Evolutionary conservation across 2,797 vertebrate species (phyloP).

Genomic region (Gymnothorax javanicus): DNA sequence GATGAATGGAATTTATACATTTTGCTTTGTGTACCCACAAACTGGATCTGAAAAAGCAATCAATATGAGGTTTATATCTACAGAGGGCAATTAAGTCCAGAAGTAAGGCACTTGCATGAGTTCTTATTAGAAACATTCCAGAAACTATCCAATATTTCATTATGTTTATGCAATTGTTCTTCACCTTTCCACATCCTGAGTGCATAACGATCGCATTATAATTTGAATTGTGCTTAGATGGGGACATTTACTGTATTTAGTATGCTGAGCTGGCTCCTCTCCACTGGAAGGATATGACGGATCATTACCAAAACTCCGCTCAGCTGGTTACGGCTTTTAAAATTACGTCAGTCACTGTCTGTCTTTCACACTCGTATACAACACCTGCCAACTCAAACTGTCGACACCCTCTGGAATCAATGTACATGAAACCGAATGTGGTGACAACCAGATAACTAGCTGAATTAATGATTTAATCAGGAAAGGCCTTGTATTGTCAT

Average conservation of each 20-base stretch:
- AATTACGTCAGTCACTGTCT: constrained; percentile 14
- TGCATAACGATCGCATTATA: neutral
- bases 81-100: too few species aligned
- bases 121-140: neutral
- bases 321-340: neutral
- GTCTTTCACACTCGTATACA: constrained; percentile 17
- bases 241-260: neutral
- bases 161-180: neutral
- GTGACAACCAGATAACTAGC: neutral
- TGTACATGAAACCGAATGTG: constrained; percentile 5
- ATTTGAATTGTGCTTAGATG: neutral
- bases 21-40: neutral
- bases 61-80: too few species aligned
- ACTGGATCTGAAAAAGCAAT: neutral
- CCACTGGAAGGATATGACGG: neutral
- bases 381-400: constrained; percentile 8
- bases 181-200: neutral
- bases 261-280: neutral
- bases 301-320: neutral
- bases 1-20: neutral
- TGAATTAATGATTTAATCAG: neutral
- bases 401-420: constrained; percentile 9
- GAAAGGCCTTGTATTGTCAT: neutral
- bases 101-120: neutral
- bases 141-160: neutral